These are phyloP conservation scores for Lissocephala sabroskyi DNA, from an alignment of 2,888 invertebrate genomes.

Conservation along the genomic window DNA sequence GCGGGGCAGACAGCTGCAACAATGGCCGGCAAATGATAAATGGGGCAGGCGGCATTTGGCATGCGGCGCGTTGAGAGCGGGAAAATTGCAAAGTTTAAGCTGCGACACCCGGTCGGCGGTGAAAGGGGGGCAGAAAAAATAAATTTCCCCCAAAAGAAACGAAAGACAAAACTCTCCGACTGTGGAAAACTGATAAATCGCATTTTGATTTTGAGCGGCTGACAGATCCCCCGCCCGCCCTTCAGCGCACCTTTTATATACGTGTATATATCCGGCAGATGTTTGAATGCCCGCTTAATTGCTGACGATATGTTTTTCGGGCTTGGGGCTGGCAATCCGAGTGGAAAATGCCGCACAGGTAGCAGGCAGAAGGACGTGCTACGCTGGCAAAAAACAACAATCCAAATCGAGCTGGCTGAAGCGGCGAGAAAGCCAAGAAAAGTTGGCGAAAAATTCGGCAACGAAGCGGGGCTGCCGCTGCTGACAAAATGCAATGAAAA, in stretches of 20 bases:
- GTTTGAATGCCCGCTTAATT: conserved; percentile 59
- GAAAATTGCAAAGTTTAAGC: conserved; percentile 3
- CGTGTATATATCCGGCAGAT: too few relatives aligned
- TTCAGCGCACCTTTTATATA: too few relatives aligned
- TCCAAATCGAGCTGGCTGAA: conserved; percentile 4
- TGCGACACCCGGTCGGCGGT: neutral
- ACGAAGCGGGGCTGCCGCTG: conserved; percentile 15
- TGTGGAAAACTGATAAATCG: conserved; percentile 44
- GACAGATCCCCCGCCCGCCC: conserved; percentile 16
- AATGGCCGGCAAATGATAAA: too few relatives aligned
- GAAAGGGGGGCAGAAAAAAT: neutral
- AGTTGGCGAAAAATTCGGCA: conserved; percentile 30
- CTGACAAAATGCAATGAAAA: conserved; percentile 57
- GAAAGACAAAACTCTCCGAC: neutral
- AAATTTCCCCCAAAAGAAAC: neutral
- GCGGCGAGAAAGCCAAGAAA: conserved; percentile 5
- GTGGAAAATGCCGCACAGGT: conserved; percentile 41
- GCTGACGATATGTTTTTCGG: conserved; percentile 56
- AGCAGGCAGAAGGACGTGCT: conserved; percentile 14
- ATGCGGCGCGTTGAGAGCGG: neutral
- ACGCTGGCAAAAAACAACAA: neutral
- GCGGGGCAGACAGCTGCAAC: too few relatives aligned
- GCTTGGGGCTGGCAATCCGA: conserved; percentile 25
- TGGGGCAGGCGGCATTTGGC: too few relatives aligned
- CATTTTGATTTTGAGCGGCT: conserved; percentile 39